phyloP scores from a whole-genome alignment of 2,888 invertebrate genomes.

The Idaea biselata region DNA sequence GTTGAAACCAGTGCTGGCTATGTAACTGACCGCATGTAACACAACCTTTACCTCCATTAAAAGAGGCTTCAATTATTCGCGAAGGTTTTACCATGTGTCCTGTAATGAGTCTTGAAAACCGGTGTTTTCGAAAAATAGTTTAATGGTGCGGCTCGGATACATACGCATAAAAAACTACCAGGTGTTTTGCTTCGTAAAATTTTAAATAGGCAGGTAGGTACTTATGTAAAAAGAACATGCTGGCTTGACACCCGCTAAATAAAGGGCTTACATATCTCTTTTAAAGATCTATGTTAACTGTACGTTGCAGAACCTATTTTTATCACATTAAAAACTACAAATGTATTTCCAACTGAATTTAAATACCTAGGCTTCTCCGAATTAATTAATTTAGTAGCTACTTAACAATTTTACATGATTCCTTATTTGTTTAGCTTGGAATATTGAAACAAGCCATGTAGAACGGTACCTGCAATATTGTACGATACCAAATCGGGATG shows the following conservation, averaged over 20 bases:
- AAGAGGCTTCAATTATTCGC: constrained; percentile 45
- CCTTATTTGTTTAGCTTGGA: constrained; percentile 38
- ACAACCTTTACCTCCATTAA: constrained; percentile 25
- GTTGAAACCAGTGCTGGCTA: too few species aligned
- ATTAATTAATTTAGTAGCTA: constrained; percentile 21
- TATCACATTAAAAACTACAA: not conserved
- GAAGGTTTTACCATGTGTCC: constrained; percentile 29
- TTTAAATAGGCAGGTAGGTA: not conserved
- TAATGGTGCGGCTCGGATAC: constrained; percentile 23
- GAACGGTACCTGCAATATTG: constrained; percentile 32
- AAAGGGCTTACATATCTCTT: not conserved
- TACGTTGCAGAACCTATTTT: not conserved
- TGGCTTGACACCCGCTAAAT: not conserved
- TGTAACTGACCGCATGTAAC: too few species aligned
- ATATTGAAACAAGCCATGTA: constrained; percentile 35
- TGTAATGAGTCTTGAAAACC: constrained; percentile 39
- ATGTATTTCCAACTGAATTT: not conserved
- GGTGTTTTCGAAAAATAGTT: constrained; percentile 42
- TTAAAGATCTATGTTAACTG: not conserved
- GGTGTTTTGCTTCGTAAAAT: constrained; percentile 51
- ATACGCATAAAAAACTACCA: constrained; percentile 54
- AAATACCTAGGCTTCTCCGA: not conserved
- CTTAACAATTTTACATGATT: not conserved
- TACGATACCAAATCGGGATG: constrained; percentile 48
- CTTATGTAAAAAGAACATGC: too few species aligned